Percentiles rank a stretch among this genome's conserved stretches.
Conservation (phyloP, 1,140 invertebrate genomes). For the Drosophila burlai region DNA sequence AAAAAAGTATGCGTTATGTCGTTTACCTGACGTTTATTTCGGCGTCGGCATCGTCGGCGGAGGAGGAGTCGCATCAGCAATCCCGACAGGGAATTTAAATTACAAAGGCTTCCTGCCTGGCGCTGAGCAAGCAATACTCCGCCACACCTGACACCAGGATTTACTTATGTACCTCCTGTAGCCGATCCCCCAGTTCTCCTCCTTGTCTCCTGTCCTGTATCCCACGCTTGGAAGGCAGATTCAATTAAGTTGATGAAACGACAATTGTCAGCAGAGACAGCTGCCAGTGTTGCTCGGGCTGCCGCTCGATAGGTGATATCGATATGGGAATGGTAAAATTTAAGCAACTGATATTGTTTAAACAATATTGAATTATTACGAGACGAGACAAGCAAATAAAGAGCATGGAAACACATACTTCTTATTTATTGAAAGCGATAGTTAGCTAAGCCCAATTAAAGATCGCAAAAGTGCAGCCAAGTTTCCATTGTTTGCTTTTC, state of each 20-base stretch:
- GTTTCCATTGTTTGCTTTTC: neutral
- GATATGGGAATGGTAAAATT: neutral
- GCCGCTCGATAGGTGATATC: neutral
- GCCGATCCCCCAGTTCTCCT: neutral
- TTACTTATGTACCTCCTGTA: conserved; percentile 15
- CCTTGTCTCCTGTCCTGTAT: conserved; percentile 1
- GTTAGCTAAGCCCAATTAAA: neutral
- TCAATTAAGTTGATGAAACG: conserved; percentile 81
- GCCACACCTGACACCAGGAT: conserved; percentile 41
- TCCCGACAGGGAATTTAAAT: conserved; percentile 59
- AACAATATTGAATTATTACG: neutral
- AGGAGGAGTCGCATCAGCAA: conserved; percentile 30
- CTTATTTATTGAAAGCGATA: too few relatives aligned
- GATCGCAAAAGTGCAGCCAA: too few relatives aligned
- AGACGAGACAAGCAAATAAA: neutral
- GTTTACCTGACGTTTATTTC: conserved; percentile 61
- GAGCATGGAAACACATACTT: too few relatives aligned
- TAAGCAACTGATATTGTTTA: neutral
- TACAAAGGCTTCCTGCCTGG: conserved; percentile 36
- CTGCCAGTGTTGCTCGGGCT: neutral
- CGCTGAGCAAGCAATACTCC: conserved; percentile 37
- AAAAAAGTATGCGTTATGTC: conserved; percentile 77
- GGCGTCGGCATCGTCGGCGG: neutral
- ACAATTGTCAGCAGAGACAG: conserved; percentile 59
- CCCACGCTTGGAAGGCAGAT: conserved; percentile 48